phyloP scores from a whole-genome alignment of 53 echinoderm and acorn worm species.

The Holothuria leucospilota region DNA sequence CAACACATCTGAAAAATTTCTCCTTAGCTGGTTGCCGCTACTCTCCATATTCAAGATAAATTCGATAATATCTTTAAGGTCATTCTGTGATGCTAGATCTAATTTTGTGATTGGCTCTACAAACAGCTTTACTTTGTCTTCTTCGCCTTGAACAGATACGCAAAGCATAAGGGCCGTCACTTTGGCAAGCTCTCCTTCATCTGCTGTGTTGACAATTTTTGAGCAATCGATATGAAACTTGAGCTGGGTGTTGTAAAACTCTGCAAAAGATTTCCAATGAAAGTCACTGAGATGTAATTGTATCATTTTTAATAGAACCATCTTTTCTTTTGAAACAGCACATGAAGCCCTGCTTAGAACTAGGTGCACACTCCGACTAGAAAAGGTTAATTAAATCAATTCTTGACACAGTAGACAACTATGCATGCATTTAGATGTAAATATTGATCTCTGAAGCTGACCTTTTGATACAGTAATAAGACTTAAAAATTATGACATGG shows the following conservation, averaged over 20 bases:
- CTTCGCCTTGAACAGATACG: slow-evolving; percentile 75
- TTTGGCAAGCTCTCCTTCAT: slow-evolving; percentile 73
- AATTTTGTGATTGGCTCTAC: slow-evolving; percentile 90
- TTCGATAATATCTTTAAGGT: slow-evolving; percentile 90
- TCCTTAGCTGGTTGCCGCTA: slow-evolving; percentile 51
- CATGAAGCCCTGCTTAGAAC: too few relatives aligned
- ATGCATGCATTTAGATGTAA: too few relatives aligned
- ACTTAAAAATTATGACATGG: too few relatives aligned
- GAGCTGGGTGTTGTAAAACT: slow-evolving; percentile 76
- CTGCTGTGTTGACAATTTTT: slow-evolving; percentile 67
- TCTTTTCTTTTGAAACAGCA: too few relatives aligned
- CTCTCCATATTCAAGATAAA: slow-evolving; percentile 65
- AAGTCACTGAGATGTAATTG: neutral
- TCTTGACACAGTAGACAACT: too few relatives aligned
- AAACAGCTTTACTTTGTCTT: slow-evolving; percentile 72
- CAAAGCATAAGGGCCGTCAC: slow-evolving; percentile 79
- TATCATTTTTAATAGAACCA: neutral
- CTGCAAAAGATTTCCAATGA: slow-evolving; percentile 33
- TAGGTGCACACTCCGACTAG: too few relatives aligned
- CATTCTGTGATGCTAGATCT: slow-evolving; percentile 71
- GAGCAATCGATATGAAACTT: slow-evolving; percentile 71
- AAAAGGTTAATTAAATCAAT: too few relatives aligned
- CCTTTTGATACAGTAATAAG: too few relatives aligned
- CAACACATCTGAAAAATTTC: slow-evolving; percentile 70
- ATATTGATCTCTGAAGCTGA: too few relatives aligned